Base-by-base conservation (phyloP, 2,888 invertebrate genomes). In the Beris morrisii region DNA sequence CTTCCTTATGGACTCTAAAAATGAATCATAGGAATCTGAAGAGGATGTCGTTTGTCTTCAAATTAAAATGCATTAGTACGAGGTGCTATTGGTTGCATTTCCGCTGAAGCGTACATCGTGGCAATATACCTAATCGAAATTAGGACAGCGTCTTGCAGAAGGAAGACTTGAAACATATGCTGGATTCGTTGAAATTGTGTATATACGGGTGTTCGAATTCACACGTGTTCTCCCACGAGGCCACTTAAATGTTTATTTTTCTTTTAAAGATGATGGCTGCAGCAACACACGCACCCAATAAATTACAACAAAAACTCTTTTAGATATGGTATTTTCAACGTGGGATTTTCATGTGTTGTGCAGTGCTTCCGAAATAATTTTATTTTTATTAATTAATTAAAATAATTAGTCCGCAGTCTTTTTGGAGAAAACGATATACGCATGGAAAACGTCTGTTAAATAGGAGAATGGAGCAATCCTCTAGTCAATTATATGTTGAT, bases 141-240 rank as follows among this genome's bases (percentile, higher is more conserved):
- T 32, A 7, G 32, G 32, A 32, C 32, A 5, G 32, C 7, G 4
- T 13, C 30, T 9, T 59, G 46, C 9, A n/a, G 13, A 30, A 31
- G 61, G 32, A 61, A 7, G 46, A 31, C 61, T n/a, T 48, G 61
- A 61, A 61, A 50, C 61, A 61, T 61, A 22, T 50, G 61, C n/a
- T n/a, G n/a, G n/a, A n/a, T n/a, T n/a, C n/a, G n/a, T n/a, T n/a
- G 48, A 50, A 61, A 50, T 32, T 15, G 22, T n/a, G n/a, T 28
- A 22, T 50, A 32, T 52, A 61, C 13, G 50, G 61, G 61, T 38
- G 9, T 9, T 50, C 11, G 32, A 52, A 61, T 61, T 50, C 61
- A 61, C 61, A 61, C 61, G 61, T 61, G 61, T 50, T 61, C 50
- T 61, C 61, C 61, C 61, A 50, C 50, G 61, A 50, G 61, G 46